Base-by-base conservation (phyloP, 2,113 vertebrate species). In the Gambusia holbrooki region DNA sequence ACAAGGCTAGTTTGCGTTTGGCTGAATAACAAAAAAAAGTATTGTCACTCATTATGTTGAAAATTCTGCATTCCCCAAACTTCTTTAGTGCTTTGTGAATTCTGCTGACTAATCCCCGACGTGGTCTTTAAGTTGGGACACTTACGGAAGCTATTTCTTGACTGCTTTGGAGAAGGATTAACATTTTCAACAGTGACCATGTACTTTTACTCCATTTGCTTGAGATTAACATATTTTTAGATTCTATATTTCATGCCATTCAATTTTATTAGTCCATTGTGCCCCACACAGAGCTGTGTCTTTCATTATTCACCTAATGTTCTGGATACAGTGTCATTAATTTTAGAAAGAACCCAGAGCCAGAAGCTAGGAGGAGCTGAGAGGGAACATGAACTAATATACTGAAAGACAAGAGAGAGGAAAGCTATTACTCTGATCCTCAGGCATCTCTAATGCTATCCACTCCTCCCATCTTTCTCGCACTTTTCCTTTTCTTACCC, bases 261-360 rank as follows among this genome's bases (percentile, higher is more conserved):
- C 51, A 32, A 64, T 82, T 83, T 79, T 81, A 78, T 84, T 80
- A 68, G 71, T 71, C 61, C 63, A 69, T 84, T 87, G 76, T 81
- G 72, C 78, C 77, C 15, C 35, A 66, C 61, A 28, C 77, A 32
- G 64, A 74, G 80, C 76, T 70, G 42, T 28, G 30, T 88, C 80
- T 90, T 90, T 91, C 86, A 92, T 91, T 90, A 90, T 83, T 70
- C 33, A 27, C 74, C 82, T 90, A 91, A 92, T 91, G 86, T 89
- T 90, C 88, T 88, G 77, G 84, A 81, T 88, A 85, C 88, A 87
- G 60, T 87, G 86, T 87, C 91, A 90, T 92, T 93, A 84, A 92
- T 92, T 92, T 89, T 75, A 60, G 67, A 84, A 90, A 75, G 70
- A 81, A 83, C 87, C 88, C 30, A 3, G 89, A 85, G 87, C 88